Base-by-base conservation (phyloP, 1,140 invertebrate species). In the Hyles euphorbiae region DNA sequence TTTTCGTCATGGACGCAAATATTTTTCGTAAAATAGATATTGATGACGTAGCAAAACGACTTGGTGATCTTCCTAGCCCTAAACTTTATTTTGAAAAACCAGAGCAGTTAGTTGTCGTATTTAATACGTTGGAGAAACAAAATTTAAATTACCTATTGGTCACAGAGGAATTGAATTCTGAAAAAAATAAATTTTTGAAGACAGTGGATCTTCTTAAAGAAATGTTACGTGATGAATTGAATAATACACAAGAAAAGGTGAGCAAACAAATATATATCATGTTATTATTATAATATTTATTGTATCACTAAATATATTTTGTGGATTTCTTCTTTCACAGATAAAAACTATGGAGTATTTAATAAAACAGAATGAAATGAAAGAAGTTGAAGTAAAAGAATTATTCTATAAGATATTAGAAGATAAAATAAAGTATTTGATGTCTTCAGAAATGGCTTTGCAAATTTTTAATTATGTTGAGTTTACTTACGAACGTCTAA, bases 61-160 rank as follows among this genome's bases (percentile, higher is more conserved):
- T 90, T n/a, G 78, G 60, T 5, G 70, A 82, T 7, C 76, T 87
- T 5, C 72, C 83, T 11, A 65, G 86, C 7, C 87, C 91, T 5
- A 67, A 84, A 43, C 70, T 94, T 8, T 93, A 91, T 69, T 93
- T 94, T 68, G 78, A 90, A 45, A 86, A 90, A 45, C 90, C 92
- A 2, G 72, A 83, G 3, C 90, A 94, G 57, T 68, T 94, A 5
- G 63, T 91, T 3, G 72, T 79, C 5, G 87, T 91, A 9, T 93
- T 94, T 66, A 72, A 78, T 56, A 84, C 88, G 44, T 90, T 93
- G 52, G 92, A 93, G 68, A 84, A 91, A 57, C 92, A 93, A 74
- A 93, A 93, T 80, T 78, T 94, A 8, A 93, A 92, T 68, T 92
- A 91, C 32, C 84, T 94, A 67, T 79, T 92, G 45, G 91, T 92